Conservation (phyloP, 1,140 invertebrate species). For the Dinoponera quadriceps region DNA sequence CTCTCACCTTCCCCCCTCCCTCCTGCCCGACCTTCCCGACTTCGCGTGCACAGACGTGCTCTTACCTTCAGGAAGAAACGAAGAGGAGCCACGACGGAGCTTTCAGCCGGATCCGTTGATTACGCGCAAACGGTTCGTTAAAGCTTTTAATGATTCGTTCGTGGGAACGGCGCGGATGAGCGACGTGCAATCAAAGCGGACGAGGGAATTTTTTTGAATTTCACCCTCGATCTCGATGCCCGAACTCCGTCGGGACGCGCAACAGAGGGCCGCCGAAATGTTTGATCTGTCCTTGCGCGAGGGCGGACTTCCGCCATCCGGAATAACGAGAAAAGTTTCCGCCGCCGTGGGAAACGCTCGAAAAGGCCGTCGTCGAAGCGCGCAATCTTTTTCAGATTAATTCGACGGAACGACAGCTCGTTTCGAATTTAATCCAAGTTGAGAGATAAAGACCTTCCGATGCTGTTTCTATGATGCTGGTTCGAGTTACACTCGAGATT, state of each 20-base stretch:
- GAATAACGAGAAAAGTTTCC: conserved; percentile 50
- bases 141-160: conserved; percentile 68
- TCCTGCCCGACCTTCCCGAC: background rate
- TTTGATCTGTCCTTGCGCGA: conserved; percentile 11
- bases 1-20: background rate
- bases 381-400: background rate
- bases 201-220: conserved; percentile 8
- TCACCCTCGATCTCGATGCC: conserved; percentile 15
- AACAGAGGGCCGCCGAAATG: conserved; percentile 10
- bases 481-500: background rate
- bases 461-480: too few relatives aligned
- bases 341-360: background rate
- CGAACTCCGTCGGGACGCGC: background rate
- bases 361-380: background rate
- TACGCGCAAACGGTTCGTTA: conserved; percentile 65
- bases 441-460: background rate
- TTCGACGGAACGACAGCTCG: background rate
- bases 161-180: conserved; percentile 17
- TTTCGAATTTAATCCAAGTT: background rate
- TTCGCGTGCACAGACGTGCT: background rate
- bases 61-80: conserved; percentile 39
- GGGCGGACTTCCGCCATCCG: background rate
- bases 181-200: conserved; percentile 43
- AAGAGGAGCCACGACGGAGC: conserved; percentile 29
- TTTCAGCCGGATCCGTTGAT: conserved; percentile 55